A percentile compares a stretch with the other conserved stretches of the same genome.
These are phyloP conservation scores for Psilopogon haemacephalus DNA, from an alignment of 2,113 vertebrate genomes.

Conservation along the genomic window DNA sequence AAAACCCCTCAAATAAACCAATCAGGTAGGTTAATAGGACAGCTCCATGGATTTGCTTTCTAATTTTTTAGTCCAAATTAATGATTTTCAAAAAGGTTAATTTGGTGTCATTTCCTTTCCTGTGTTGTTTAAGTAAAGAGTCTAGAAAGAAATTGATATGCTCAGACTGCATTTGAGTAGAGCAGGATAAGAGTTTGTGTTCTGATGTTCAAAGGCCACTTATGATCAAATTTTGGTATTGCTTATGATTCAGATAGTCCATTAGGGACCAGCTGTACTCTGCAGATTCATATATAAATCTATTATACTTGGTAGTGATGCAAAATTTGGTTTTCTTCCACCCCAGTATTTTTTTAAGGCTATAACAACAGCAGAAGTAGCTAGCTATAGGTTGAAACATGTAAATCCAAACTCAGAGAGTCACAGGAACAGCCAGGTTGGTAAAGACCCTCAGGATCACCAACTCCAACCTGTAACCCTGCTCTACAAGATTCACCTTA, in stretches of 20 bases:
- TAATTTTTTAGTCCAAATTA: not conserved
- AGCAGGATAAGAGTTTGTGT: not conserved
- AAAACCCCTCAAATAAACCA: not conserved
- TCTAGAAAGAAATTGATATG: not conserved
- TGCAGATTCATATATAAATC: not conserved
- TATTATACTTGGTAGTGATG: accelerated
- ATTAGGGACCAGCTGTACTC: not conserved
- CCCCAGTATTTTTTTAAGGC: not conserved
- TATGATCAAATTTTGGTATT: not conserved
- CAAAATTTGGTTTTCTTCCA: not conserved
- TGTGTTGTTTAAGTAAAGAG: not conserved
- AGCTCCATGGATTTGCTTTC: not conserved
- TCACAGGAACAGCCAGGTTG: too few relatives aligned
- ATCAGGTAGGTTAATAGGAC: not conserved
- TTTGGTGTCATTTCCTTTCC: not conserved
- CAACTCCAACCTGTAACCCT: too few relatives aligned
- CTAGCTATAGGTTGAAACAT: accelerated
- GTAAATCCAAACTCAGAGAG: not conserved
- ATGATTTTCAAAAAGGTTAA: not conserved
- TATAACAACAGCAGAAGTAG: not conserved
- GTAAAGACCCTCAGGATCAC: too few relatives aligned
- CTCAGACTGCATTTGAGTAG: not conserved
- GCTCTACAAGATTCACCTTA: too few relatives aligned
- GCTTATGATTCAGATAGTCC: not conserved
- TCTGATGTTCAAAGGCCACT: not conserved